Percentiles rank a stretch among this genome's conserved stretches.
Conservation (phyloP, 2,797 vertebrate genomes). For the Etheostoma nigrum region DNA sequence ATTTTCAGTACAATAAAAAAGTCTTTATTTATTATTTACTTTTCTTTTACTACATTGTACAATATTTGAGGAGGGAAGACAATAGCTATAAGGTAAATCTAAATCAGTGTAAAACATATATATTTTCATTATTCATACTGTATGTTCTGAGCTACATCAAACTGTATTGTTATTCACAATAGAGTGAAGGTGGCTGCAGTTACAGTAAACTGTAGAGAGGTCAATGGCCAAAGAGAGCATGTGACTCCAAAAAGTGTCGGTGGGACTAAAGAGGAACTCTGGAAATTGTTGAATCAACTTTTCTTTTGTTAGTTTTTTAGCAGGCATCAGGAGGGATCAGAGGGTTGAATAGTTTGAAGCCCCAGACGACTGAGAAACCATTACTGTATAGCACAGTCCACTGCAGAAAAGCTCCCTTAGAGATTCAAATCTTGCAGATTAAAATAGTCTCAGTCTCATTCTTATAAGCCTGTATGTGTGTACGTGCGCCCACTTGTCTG, state of each 20-base stretch:
- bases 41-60: not conserved
- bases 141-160: slow-evolving; percentile 2
- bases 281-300: slow-evolving; percentile 76
- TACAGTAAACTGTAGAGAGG: slow-evolving; percentile 27
- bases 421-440: slow-evolving; percentile 75
- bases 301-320: slow-evolving; percentile 69
- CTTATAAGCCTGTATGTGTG: slow-evolving; percentile 48
- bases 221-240: slow-evolving; percentile 56
- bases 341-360: slow-evolving; percentile 65
- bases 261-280: slow-evolving; percentile 44
- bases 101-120: slow-evolving; percentile 2
- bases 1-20: not conserved
- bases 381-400: slow-evolving; percentile 67
- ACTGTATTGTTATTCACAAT: slow-evolving; percentile 26
- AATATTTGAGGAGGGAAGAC: not conserved
- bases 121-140: slow-evolving; percentile 7
- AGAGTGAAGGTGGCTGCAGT: slow-evolving; percentile 17
- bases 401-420: slow-evolving; percentile 62
- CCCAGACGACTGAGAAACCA: slow-evolving; percentile 65
- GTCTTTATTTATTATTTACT: not conserved
- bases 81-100: not conserved
- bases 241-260: slow-evolving; percentile 43
- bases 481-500: not conserved
- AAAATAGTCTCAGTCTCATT: slow-evolving; percentile 54
- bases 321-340: slow-evolving; percentile 70